phyloP scores from a whole-genome alignment of 1,140 invertebrate genomes.

The Dendrolimus punctatus region DNA sequence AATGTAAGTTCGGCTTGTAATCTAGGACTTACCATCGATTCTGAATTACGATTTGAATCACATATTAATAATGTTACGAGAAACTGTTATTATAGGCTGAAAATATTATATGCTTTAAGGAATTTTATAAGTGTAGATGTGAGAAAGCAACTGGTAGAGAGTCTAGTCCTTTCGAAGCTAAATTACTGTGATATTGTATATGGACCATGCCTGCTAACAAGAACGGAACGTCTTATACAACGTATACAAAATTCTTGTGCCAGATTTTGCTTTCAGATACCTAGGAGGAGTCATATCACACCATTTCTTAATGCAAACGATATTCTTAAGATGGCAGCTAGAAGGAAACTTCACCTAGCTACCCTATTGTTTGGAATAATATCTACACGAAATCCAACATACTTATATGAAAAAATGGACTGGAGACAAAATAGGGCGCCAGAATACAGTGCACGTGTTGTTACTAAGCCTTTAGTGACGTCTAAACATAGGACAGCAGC shows the following conservation, averaged over 20 bases:
- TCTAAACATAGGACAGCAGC: no score
- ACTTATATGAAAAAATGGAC: no score
- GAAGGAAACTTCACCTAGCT: no score
- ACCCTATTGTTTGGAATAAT: no score
- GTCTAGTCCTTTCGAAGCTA: constrained; percentile 10
- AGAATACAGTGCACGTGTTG: no score
- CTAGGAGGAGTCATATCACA: constrained; percentile 8
- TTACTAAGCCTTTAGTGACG: no score
- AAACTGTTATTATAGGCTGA: constrained; percentile 15
- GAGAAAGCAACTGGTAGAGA: constrained; percentile 10
- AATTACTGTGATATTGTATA: constrained; percentile 15
- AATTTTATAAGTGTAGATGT: constrained; percentile 5
- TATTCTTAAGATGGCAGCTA: neutral
- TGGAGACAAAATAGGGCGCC: no score
- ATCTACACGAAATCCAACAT: no score
- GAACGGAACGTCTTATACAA: constrained; percentile 10
- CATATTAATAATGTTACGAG: constrained; percentile 6
- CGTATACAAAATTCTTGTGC: constrained; percentile 13
- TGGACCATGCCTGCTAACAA: constrained; percentile 7
- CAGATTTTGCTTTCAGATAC: constrained; percentile 11
- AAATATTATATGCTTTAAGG: constrained; percentile 12
- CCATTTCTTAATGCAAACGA: constrained; percentile 2
- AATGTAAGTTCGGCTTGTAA: neutral
- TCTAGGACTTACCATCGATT: neutral
- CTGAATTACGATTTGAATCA: constrained; percentile 11